These are phyloP conservation scores for Chamaea fasciata DNA, from an alignment of 2,113 vertebrate species.

Conservation along the genomic window DNA sequence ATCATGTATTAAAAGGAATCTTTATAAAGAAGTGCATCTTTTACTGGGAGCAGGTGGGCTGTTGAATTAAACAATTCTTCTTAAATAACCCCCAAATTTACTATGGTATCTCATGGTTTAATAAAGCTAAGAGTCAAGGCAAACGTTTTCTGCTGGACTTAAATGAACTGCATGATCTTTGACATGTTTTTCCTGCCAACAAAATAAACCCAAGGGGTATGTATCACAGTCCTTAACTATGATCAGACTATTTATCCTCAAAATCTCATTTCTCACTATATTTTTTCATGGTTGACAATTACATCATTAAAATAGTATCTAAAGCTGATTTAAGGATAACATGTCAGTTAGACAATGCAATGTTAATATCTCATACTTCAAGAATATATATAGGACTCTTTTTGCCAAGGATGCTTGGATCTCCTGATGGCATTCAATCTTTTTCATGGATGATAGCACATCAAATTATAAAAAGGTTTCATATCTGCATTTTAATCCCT, in stretches of 20 bases:
- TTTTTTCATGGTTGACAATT: background rate
- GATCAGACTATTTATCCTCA: background rate
- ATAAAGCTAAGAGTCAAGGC: background rate
- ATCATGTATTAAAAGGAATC: background rate
- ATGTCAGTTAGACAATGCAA: background rate
- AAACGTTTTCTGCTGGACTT: background rate
- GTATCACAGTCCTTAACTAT: background rate
- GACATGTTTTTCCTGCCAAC: background rate
- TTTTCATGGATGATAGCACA: background rate
- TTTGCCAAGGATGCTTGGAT: background rate
- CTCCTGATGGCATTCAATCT: background rate
- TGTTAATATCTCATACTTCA: background rate
- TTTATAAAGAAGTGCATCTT: background rate
- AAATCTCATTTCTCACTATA: background rate
- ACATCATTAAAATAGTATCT: background rate
- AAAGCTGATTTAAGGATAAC: background rate
- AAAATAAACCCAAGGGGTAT: background rate
- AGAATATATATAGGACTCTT: background rate
- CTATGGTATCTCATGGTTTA: background rate
- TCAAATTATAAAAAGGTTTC: background rate
- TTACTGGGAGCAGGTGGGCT: background rate
- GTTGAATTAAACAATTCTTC: background rate
- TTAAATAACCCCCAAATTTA: background rate
- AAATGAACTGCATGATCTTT: background rate
- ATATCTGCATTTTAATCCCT: conserved; percentile 12